Evolutionary conservation across 2,113 vertebrate species (phyloP), one percentile per base, ranked within the genome.

Genomic region (Eurystomus gularis): DNA sequence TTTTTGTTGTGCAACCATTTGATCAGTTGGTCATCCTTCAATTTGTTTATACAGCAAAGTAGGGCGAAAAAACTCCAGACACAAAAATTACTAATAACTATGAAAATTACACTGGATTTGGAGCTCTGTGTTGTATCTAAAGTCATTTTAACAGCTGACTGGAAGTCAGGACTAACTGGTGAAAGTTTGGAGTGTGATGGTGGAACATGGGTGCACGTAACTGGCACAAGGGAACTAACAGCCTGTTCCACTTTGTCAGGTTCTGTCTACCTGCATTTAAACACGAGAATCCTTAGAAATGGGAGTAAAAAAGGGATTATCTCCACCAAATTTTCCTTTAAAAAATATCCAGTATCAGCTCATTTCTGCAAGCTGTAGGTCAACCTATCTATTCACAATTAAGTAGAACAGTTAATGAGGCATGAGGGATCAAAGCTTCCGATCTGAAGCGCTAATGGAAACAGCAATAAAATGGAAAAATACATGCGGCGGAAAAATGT

Each of bases 401-500:
- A 88, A 93, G 28, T 65, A 78, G 88, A n/a, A 44, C 11, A 77
- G 17, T 77, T 82, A 46, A 80, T 83, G n/a, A 84, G 65, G 24
- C 51, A 81, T 6, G 26, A 75, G 46, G 60, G 54, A 90, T 81
- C 46, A 86, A 77, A 81, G 54, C 46, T 69, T 39, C 72, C 8
- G 17, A 86, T n/a, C 10, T 44, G 28, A 62, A 68, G 11, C 49
- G 19, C 29, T 84, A 82, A 88, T 33, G 86, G 60, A 90, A 96
- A 93, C 29, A 64, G 29, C 83, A 88, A 60, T 71, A 91, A 86
- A 86, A 79, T 48, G 86, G 92, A 95, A 93, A 97, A 94, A 86
- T 13, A 52, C 5, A 78, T 3, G 21, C n/a, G 65, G 48, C 0
- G 14, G 69, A 88, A 92, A 91, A 72, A 75, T 65, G 39, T 82